phyloP scores from a whole-genome alignment of 2,888 invertebrate genomes.

The Heteropelma amictum region DNA sequence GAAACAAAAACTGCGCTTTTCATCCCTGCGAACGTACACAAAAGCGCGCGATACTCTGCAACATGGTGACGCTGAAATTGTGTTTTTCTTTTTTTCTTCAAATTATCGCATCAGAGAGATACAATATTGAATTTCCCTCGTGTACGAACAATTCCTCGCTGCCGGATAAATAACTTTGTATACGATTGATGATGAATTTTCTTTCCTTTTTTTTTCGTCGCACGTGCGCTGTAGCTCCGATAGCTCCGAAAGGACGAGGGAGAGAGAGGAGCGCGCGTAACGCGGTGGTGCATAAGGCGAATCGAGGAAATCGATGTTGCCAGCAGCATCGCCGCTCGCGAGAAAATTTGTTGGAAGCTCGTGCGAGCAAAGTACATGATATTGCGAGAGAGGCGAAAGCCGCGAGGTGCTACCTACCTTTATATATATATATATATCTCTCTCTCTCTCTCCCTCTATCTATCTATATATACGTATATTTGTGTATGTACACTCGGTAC shows the following conservation, averaged over 20 bases:
- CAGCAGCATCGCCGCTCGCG: conserved; percentile 45
- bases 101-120: too few relatives aligned
- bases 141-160: too few relatives aligned
- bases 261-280: not conserved
- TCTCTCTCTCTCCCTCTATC: not conserved
- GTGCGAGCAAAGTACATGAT: conserved; percentile 9
- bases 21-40: not conserved
- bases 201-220: too few relatives aligned
- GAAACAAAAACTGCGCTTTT: not conserved
- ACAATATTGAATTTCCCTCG: too few relatives aligned
- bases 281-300: conserved; percentile 8
- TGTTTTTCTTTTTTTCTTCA: too few relatives aligned
- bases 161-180: too few relatives aligned
- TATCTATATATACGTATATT: too few relatives aligned
- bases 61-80: too few relatives aligned
- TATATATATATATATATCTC: not conserved
- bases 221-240: too few relatives aligned
- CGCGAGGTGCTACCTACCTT: not conserved
- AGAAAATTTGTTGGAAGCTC: conserved; percentile 35
- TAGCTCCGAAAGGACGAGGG: not conserved
- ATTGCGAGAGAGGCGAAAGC: not conserved
- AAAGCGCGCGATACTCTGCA: not conserved
- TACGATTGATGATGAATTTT: too few relatives aligned
- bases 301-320: conserved; percentile 51
- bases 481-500: too few relatives aligned